A percentile compares a stretch with the other conserved stretches of the same genome.
Conservation (phyloP, 1,140 invertebrate genomes). For the Anagrus nilaparvatae region DNA sequence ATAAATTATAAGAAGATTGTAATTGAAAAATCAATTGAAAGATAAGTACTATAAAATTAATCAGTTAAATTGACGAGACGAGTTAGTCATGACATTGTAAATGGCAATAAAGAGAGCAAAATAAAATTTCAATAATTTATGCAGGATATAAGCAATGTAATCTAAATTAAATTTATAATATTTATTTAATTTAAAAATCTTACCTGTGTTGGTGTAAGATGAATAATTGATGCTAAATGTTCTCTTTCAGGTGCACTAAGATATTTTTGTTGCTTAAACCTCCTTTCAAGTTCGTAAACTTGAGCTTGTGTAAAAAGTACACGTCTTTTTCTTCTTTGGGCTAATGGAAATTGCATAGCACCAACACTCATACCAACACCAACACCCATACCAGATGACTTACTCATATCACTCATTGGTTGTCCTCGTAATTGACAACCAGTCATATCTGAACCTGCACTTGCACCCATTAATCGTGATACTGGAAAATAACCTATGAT, state of each 20-base stretch:
- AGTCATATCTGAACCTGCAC: conserved; percentile 53
- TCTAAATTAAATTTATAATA: no score
- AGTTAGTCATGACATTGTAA: no score
- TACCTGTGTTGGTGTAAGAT: conserved; percentile 91
- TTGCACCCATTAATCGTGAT: conserved; percentile 76
- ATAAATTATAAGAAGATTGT: no score
- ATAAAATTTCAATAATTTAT: no score
- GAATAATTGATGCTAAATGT: conserved; percentile 87
- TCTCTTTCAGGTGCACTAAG: conserved; percentile 93
- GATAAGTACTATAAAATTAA: no score
- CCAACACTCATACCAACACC: conserved; percentile 71
- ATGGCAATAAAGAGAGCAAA: no score
- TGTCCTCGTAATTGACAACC: conserved; percentile 54
- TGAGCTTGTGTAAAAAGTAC: conserved; percentile 98
- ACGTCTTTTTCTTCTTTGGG: conserved; percentile 84
- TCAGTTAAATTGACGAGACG: no score
- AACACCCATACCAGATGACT: conserved; percentile 52
- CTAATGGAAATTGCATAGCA: conserved; percentile 84
- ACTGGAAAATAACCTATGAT: no score
- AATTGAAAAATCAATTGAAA: no score
- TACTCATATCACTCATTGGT: conserved; percentile 73
- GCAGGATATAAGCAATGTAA: no score
- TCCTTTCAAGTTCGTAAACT: conserved; percentile 93
- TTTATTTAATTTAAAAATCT: no score
- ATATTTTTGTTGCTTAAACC: conserved; percentile 94